Percentiles rank a stretch among this genome's conserved stretches.
Conservation (phyloP, 2,888 invertebrate species). For the Belgica antarctica region DNA sequence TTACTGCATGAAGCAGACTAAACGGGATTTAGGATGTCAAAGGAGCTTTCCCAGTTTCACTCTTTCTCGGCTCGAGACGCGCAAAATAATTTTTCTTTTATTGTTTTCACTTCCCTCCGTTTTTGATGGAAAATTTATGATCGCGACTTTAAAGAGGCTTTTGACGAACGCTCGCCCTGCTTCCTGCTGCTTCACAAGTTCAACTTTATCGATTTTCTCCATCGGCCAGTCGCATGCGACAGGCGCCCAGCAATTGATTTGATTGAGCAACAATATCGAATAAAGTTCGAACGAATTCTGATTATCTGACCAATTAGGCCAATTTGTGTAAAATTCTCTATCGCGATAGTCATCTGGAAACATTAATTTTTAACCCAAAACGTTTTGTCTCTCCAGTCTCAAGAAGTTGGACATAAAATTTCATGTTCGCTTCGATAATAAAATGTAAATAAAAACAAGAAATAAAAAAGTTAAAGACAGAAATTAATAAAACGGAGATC, state of each 20-base stretch:
- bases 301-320: conserved; percentile 41
- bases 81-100: conserved; percentile 4
- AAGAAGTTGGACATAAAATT: conserved; percentile 24
- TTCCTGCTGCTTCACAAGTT: neutral
- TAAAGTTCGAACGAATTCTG: neutral
- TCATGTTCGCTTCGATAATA: conserved; percentile 30
- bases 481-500: conserved; percentile 6
- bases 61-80: neutral
- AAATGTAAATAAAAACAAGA: conserved; percentile 34
- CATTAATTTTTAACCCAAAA: conserved; percentile 34
- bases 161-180: conserved; percentile 20
- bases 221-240: neutral
- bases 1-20: conserved; percentile 18
- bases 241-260: conserved; percentile 21
- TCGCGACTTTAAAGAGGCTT: conserved; percentile 20
- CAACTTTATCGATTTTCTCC: conserved; percentile 32
- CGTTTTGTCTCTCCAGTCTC: conserved; percentile 14
- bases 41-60: conserved; percentile 24
- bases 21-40: conserved; percentile 43
- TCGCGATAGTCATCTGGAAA: conserved; percentile 26
- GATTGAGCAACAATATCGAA: neutral
- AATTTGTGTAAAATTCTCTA: conserved; percentile 42
- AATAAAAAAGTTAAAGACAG: conserved; percentile 27
- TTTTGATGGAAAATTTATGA: neutral
- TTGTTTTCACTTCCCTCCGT: neutral